Base-by-base conservation (phyloP, 2,113 vertebrate species). In the Semnopithecus entellus region DNA sequence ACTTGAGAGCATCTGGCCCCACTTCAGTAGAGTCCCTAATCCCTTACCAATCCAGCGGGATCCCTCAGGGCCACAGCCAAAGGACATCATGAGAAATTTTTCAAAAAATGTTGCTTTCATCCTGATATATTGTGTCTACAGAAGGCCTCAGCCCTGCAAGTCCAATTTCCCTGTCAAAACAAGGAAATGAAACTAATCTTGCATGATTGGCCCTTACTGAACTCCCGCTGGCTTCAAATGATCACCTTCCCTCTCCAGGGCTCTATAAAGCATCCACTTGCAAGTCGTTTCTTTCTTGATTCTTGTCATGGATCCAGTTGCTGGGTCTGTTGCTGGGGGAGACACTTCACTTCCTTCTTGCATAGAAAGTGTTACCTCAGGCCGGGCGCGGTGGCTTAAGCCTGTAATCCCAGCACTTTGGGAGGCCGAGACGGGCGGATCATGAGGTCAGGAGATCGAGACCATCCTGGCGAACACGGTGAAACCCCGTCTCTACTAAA, bases 161-260 rank as follows among this genome's bases (percentile, higher is more conserved):
- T 73, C 75, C 80, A 57, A 91, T 93, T 93, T 96, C 83, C 76
- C 88, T 96, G 97, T 97, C 96, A 93, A 96, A 98, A 96, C 84
- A 92, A 96, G 97, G 97, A 97, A 96, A 95, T 80, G 92, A 83
- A 92, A 22, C 90, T 94, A 94, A 96, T 89, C 90, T 87, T 30
- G 0, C 68, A 7, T 86, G 94, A 95, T 64, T 50, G 94, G 89
- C 90, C 96, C 61, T 70, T 0, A 16, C 70, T 79, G 90, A 94
- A 88, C 96, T 57, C 94, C 88, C 7, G n/a, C 83, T 70, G 43
- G 80, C 92, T 90, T 79, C 80, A 32, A 30, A 70, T 52, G 83
- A 93, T 61, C 94, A 87, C 90, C 90, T 82, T 84, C 75, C 43
- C 55, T 93, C 92, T 87, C 96, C 1, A 8, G 92, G 88, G 96